Percentiles rank a stretch among this genome's conserved stretches.
Conservation (phyloP, 1,140 invertebrate species). For the Orchesella cincta region DNA sequence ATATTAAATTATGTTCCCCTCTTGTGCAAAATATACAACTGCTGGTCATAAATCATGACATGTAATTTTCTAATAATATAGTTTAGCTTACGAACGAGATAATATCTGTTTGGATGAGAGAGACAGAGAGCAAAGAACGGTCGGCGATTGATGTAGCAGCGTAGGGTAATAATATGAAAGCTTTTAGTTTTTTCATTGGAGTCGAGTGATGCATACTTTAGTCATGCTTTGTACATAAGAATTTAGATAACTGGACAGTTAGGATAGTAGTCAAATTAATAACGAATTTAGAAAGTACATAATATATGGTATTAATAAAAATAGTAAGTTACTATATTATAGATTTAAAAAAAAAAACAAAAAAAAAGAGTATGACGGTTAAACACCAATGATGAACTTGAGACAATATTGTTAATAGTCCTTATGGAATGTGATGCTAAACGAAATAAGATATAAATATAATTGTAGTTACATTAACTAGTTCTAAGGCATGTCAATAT, state of each 20-base stretch:
- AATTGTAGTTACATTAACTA: no score
- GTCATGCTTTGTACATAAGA: constrained; percentile 25
- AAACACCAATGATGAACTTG: constrained; percentile 49
- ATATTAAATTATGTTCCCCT: no score
- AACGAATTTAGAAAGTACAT: background rate
- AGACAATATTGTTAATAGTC: constrained; percentile 52
- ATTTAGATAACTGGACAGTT: background rate
- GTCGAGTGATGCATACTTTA: constrained; percentile 28
- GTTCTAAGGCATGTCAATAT: no score
- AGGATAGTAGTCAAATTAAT: background rate
- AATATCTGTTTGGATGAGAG: no score
- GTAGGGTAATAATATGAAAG: no score
- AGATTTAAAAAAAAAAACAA: no score
- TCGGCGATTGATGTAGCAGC: no score
- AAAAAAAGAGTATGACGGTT: constrained; percentile 10
- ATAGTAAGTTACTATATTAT: background rate
- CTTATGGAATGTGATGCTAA: constrained; percentile 52
- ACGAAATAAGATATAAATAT: constrained; percentile 12
- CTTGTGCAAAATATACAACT: no score
- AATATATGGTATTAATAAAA: background rate
- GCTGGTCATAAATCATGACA: no score
- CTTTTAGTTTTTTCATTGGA: background rate
- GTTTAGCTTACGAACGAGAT: no score
- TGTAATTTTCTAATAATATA: no score
- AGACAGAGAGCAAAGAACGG: no score